Evolutionary conservation across 2,797 vertebrate genomes (phyloP), one percentile per base, ranked within the genome.

Genomic region (Sebastes hubbsi): DNA sequence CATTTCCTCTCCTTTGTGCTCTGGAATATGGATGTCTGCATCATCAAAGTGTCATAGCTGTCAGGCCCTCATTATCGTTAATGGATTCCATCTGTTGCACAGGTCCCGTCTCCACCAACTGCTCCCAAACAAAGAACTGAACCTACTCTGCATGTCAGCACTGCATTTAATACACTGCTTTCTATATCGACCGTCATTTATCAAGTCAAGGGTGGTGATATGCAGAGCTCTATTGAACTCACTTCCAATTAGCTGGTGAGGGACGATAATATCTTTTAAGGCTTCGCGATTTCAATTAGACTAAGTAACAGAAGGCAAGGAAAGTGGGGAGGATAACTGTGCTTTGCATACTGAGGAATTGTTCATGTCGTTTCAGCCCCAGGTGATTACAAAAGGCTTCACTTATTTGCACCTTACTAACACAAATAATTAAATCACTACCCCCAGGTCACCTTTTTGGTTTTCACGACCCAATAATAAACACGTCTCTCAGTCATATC

Each of bases 41-140:
- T 94, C 93, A 94, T 95, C 93, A 94, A 95, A 95, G 94, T 93
- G 90, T 91, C 85, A 81, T 91, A 90, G 91, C 95, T 93, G 93
- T 94, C 92, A 93, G 78, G 83, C 82, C 83, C 86, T 95, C 92
- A 90, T 94, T 94, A 91, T 84, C 89, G 89, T 93, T 93, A 94
- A 94, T 94, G 88, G 91, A 92, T 90, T 89, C 91, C 93, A 94
- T 94, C 92, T 94, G 92, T 91, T 91, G 84, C 83, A 70, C 90
- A 89, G 87, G 92, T 93, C 91, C 87, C 75, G 72, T 92, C 88
- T 90, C 79, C 77, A 83, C 87, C 82, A 87, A 92, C 87, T 87
- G 86, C 81, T 83, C 27, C 83, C 61, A 83, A 90, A 91, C 90
- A 90, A 90, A 93, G 82, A 88, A 64, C 61, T 81, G 78, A 87